phyloP scores from a whole-genome alignment of 2,797 vertebrate genomes.

The Anguilla marmorata region DNA sequence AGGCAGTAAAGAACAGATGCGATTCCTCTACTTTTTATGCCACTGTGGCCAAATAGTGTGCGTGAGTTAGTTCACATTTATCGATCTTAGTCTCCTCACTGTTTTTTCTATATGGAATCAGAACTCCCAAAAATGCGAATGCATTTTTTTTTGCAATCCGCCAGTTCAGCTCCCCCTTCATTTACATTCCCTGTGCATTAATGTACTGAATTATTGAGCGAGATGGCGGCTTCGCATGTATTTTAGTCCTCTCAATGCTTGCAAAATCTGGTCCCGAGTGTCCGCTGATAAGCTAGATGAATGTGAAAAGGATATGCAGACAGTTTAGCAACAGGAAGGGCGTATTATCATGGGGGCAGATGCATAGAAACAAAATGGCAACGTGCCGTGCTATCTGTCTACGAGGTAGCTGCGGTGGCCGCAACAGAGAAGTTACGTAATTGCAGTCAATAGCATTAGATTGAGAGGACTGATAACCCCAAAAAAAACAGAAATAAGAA shows the following conservation, averaged over 20 bases:
- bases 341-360: constrained; percentile 52
- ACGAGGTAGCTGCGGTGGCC: neutral
- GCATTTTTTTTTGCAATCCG: too few relatives aligned
- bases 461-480: neutral
- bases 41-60: neutral
- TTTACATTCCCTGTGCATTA: too few relatives aligned
- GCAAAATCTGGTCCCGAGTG: neutral
- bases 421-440: neutral
- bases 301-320: constrained; percentile 58
- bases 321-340: constrained; percentile 75
- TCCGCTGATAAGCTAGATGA: neutral
- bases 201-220: too few relatives aligned
- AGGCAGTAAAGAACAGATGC: too few relatives aligned
- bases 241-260: neutral
- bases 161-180: too few relatives aligned
- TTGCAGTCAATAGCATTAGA: neutral
- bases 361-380: neutral
- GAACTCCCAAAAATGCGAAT: too few relatives aligned
- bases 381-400: neutral
- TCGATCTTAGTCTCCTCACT: too few relatives aligned
- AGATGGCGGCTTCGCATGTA: too few relatives aligned
- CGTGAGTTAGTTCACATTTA: neutral
- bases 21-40: too few relatives aligned
- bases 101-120: too few relatives aligned
- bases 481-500: neutral